Evolutionary conservation across 92 coral and sea anemone genomes (phyloP).

Genomic region (Siderastrea radians): DNA sequence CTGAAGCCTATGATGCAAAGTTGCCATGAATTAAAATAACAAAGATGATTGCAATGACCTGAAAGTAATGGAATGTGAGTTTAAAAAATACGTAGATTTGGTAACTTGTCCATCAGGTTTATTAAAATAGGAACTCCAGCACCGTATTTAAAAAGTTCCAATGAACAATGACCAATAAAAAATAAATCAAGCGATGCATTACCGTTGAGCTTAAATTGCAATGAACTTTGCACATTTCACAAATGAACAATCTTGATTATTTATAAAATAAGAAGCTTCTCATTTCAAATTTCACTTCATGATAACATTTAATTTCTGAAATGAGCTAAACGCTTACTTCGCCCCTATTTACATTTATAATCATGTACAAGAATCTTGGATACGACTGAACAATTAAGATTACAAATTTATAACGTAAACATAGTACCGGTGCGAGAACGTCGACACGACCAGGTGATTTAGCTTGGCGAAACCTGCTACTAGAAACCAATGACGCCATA

Average conservation of each 20-base stretch:
- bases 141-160: not conserved
- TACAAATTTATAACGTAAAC: not conserved
- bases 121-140: not conserved
- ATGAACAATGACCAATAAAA: not conserved
- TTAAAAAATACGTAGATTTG: no score
- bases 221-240: constrained; percentile 33
- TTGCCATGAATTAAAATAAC: no score
- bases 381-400: constrained; percentile 8
- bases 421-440: not conserved
- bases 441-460: constrained; percentile 17
- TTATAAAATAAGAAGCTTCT: not conserved
- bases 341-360: not conserved
- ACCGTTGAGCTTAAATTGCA: not conserved
- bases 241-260: constrained; percentile 1
- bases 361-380: not conserved
- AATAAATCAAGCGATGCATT: not conserved
- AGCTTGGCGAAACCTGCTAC: constrained; percentile 17
- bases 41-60: not conserved
- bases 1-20: not conserved
- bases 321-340: not conserved
- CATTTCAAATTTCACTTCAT: not conserved
- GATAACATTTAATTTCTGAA: not conserved
- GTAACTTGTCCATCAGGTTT: not conserved
- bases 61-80: not conserved
- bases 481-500: constrained; percentile 37